Evolutionary conservation across 2,113 vertebrate species (phyloP).

Genomic region (Ibidorhyncha struthersii): DNA sequence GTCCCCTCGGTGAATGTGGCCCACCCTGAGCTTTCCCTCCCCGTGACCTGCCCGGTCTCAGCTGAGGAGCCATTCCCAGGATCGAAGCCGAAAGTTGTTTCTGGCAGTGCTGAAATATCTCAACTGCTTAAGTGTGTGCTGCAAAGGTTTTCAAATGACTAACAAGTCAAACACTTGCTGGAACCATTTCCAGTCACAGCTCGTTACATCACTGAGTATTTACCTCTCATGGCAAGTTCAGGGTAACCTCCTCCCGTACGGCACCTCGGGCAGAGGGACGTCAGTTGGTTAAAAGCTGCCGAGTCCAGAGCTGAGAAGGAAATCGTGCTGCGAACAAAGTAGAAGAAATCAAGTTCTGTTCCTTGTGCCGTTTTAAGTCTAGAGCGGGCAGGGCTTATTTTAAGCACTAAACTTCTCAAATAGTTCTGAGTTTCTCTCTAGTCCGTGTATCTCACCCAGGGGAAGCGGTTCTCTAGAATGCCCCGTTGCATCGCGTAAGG

Average conservation of each 20-base stretch:
- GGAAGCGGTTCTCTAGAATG: not conserved
- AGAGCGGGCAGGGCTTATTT: not conserved
- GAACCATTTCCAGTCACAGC: not conserved
- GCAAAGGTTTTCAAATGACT: not conserved
- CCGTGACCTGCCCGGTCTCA: not conserved
- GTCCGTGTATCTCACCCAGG: not conserved
- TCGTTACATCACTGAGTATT: not conserved
- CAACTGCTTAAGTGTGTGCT: not conserved
- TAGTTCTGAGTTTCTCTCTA: not conserved
- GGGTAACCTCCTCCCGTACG: too few species aligned
- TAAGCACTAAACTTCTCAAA: not conserved
- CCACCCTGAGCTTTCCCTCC: not conserved
- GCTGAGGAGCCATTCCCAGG: not conserved
- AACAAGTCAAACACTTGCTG: not conserved
- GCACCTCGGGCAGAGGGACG: not conserved
- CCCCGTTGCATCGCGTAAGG: not conserved
- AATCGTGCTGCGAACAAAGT: not conserved
- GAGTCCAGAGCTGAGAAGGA: not conserved
- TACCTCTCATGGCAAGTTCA: fast-evolving
- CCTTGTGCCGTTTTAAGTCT: not conserved
- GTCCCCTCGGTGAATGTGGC: fast-evolving
- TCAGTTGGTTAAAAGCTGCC: not conserved
- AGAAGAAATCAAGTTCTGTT: not conserved
- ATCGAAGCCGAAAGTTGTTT: not conserved
- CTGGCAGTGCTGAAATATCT: not conserved